phyloP scores from a whole-genome alignment of 2,888 invertebrate species.

The Nesidiocoris tenuis region DNA sequence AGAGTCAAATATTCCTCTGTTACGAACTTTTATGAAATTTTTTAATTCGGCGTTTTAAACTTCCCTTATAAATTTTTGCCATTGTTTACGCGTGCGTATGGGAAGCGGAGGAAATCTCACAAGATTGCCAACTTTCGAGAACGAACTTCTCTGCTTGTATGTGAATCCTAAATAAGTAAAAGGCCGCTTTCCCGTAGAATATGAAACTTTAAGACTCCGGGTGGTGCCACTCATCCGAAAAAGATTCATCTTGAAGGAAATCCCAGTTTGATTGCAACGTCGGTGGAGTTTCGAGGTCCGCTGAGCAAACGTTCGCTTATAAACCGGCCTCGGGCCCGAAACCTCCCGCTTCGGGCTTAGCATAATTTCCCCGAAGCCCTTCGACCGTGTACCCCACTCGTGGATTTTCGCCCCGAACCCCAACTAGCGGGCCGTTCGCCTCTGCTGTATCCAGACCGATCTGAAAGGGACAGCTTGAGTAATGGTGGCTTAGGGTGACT shows the following conservation, averaged over 20 bases:
- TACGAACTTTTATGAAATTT: too few relatives aligned
- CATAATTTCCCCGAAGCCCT: slow-evolving; percentile 21
- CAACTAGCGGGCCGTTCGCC: neutral
- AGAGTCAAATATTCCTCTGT: too few relatives aligned
- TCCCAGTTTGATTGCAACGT: slow-evolving; percentile 37
- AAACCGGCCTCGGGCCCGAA: neutral
- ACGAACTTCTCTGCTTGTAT: neutral
- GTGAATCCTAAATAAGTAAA: neutral
- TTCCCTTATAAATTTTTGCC: too few relatives aligned
- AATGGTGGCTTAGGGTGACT: slow-evolving; percentile 34
- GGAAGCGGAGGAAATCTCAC: too few relatives aligned
- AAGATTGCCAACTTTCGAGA: neutral
- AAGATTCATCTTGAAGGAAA: slow-evolving; percentile 35
- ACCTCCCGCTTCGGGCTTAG: neutral
- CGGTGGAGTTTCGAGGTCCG: slow-evolving; percentile 14
- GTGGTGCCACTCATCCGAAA: slow-evolving; percentile 28
- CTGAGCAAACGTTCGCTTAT: slow-evolving; percentile 34
- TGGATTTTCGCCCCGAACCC: neutral
- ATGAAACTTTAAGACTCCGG: neutral
- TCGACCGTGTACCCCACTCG: neutral
- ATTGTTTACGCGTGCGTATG: too few relatives aligned
- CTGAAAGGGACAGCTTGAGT: slow-evolving; percentile 42
- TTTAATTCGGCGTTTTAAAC: too few relatives aligned
- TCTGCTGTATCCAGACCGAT: neutral
- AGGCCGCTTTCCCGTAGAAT: neutral